Base-by-base conservation (phyloP, 2,888 invertebrate species). In the Catocala fraxini region DNA sequence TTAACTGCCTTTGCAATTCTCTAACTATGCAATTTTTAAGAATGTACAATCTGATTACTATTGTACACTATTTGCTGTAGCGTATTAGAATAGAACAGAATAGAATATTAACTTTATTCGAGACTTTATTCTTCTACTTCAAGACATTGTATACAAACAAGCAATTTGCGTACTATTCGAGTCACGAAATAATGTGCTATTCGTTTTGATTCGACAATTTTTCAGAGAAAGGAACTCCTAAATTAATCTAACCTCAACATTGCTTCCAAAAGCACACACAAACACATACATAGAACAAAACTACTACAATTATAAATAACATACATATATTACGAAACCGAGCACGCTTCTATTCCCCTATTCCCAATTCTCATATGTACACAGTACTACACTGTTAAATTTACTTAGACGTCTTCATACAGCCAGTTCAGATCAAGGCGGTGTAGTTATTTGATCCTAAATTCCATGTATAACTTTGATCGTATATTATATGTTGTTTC, bases 301-400 rank as follows among this genome's bases (percentile, higher is more conserved):
- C 51, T 33, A 10, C 45, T 58, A 59, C 42, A 59, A 59, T 53
- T 53, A 53, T 53, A 47, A 52, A 53, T 58, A 39, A 52, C 51
- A 46, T 42, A 42, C 48, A 48, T 51, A 45, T 57, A n/a, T 35
- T 46, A 46, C 34, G 12, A 34, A 33, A 55, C 39, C 41, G 25
- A 39, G 59, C 35, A 47, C 54, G 34, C 4, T 35, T 33, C 42
- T 45, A 55, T 45, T 59, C 54, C 59, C 59, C 33, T 55, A 59
- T 51, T 59, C 59, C 59, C 59, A 51, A 55, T 59, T 34, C 54
- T 59, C 59, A 55, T 55, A 59, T 33, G 59, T 55, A 49, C 49
- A 55, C 43, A 48, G 48, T 15, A 33, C 49, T 39, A 35, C 33
- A 47, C 43, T 42, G 49, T 34, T 59, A 48, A 43, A 59, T 59